Evolutionary conservation across 2,888 invertebrate species (phyloP), one percentile per base, ranked within the genome.

Genomic region (Pollenia amentaria): DNA sequence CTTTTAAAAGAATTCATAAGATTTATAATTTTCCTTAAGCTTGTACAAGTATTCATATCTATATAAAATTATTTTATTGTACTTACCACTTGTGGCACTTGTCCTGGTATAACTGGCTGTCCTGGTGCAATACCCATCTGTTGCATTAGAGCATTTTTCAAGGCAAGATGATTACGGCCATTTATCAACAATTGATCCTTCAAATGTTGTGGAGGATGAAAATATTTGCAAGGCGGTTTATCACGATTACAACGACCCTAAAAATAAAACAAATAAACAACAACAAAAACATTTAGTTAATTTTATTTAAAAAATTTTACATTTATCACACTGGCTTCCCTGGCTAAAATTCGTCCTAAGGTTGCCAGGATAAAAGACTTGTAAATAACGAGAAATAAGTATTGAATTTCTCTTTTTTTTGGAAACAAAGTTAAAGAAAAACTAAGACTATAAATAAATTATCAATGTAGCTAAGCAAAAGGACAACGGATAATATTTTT

Each of bases 201-300:
- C 92, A 99, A 96, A 94, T 99, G 99, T 94, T 99, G 99, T 90
- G 99, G 99, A 91, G 99, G 99, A 95, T 99, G 99, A 95, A 99
- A 99, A 95, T 99, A 99, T 96, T 99, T 99, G 97, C 99, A 99
- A 92, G 99, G 99, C 89, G 99, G 99, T 94, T 99, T 99, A 95
- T 99, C 99, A 92, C 99, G 96, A 94, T 99, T 99, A 96, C 99
- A 99, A 95, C 99, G 98, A 93, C 99, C 99, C 99, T 99, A 96
- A 55, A 87, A 87, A 69, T 80, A 67, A 73, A 70, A 72, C 11
- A 53, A 70, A 72, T 29, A 57, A 42, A 53, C 11, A 69, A 69
- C 42, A 62, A 29, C n/a, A 69, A 69, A 48, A 62, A 29, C n/a
- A 60, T 44, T 76, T 67, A 44, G 62, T 72, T 79, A 46, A 81